Evolutionary conservation across 2,888 invertebrate species (phyloP).

Genomic region (Perithous albicinctus): DNA sequence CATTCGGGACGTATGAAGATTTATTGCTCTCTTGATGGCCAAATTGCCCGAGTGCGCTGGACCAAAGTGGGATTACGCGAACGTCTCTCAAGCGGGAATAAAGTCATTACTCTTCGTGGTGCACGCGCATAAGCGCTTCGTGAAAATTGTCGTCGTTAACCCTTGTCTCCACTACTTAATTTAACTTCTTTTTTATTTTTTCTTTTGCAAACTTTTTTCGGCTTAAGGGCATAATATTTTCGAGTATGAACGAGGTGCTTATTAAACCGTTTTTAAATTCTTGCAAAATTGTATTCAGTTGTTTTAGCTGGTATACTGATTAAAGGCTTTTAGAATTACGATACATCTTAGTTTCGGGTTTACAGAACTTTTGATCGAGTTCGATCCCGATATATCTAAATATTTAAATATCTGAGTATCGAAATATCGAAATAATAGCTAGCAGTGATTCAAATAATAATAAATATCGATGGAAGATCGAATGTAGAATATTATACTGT

Average conservation of each 20-base stretch:
- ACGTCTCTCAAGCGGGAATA: neutral
- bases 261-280: neutral
- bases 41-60: slow-evolving; percentile 1
- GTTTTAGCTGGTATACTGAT: too few species aligned
- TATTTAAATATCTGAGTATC: neutral
- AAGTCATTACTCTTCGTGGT: slow-evolving; percentile 9
- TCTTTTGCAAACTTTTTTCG: too few species aligned
- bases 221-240: too few species aligned
- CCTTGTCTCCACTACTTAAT: neutral
- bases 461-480: too few species aligned
- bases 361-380: too few species aligned
- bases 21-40: slow-evolving; percentile 1
- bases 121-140: neutral
- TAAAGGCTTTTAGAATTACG: too few species aligned
- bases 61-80: neutral
- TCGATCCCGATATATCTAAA: neutral
- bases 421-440: neutral
- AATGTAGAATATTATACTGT: too few species aligned
- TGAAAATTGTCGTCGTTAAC: slow-evolving; percentile 3
- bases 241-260: neutral
- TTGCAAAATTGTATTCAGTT: neutral
- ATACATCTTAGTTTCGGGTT: too few species aligned
- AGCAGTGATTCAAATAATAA: neutral
- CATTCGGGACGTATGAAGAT: neutral
- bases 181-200: neutral